A percentile compares a stretch with the other conserved stretches of the same genome.
These are phyloP conservation scores for Odontamblyopus lacepedii DNA, from an alignment of 2,797 vertebrate genomes.

Conservation along the genomic window DNA sequence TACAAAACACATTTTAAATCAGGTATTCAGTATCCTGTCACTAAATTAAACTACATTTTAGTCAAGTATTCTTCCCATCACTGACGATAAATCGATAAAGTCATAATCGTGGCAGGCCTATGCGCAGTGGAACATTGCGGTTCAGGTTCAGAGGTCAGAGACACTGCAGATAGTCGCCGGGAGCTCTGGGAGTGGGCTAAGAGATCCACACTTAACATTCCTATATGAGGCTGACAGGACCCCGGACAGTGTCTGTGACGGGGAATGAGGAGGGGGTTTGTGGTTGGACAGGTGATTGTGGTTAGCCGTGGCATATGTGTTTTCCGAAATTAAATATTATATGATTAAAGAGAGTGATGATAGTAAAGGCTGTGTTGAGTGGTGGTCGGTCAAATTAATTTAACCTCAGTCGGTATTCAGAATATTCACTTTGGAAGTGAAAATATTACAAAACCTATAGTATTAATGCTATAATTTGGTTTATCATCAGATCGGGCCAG, in stretches of 20 bases:
- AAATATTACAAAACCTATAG: no score
- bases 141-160: conserved; percentile 21
- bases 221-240: conserved; percentile 23
- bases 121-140: conserved; percentile 42
- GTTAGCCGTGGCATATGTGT: neutral
- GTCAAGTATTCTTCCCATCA: no score
- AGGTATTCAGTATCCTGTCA: no score
- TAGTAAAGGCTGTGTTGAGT: neutral
- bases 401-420: neutral
- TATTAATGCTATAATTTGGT: no score
- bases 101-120: no score
- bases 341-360: neutral
- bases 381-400: no score
- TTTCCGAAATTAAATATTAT: conserved; percentile 19
- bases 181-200: conserved; percentile 53
- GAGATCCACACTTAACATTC: conserved; percentile 64
- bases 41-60: no score
- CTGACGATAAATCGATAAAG: no score
- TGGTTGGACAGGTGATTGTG: conserved; percentile 32
- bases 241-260: neutral
- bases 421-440: neutral
- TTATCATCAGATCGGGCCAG: no score
- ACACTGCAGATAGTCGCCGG: conserved; percentile 17
- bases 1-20: no score
- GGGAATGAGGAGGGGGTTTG: neutral